Evolutionary conservation across 2,797 vertebrate species (phyloP).

Genomic region (Otolemur crassicaudatus): DNA sequence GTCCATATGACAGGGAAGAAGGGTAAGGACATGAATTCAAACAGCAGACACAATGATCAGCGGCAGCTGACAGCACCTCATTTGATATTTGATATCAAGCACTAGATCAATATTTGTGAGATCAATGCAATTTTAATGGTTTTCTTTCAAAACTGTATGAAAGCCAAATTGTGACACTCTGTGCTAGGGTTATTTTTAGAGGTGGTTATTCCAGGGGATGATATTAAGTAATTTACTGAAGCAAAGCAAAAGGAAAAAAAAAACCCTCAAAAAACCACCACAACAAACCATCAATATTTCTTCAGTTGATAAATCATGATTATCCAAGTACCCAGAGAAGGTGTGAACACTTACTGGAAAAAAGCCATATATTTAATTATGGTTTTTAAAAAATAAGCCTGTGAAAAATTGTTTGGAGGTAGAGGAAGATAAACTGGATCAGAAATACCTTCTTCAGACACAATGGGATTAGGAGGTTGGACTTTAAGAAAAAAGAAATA

Average conservation of each 20-base stretch:
- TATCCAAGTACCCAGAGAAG: slow-evolving; percentile 32
- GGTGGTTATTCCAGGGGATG: slow-evolving; percentile 44
- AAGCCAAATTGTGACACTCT: slow-evolving; percentile 53
- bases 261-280: not conserved
- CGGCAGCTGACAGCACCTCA: slow-evolving; percentile 59
- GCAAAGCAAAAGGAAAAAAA: not conserved
- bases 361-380: slow-evolving; percentile 67
- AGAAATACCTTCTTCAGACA: slow-evolving; percentile 61
- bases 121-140: slow-evolving; percentile 50
- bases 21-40: slow-evolving; percentile 30
- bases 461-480: slow-evolving; percentile 44
- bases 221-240: slow-evolving; percentile 44
- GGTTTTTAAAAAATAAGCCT: slow-evolving; percentile 19
- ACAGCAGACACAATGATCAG: slow-evolving; percentile 52
- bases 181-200: slow-evolving; percentile 64
- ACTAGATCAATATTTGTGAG: slow-evolving; percentile 63
- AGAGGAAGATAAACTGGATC: slow-evolving; percentile 50
- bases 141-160: slow-evolving; percentile 58
- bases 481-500: slow-evolving; percentile 60
- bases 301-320: not conserved
- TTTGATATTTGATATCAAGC: slow-evolving; percentile 67
- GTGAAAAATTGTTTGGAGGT: slow-evolving; percentile 57
- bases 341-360: slow-evolving; percentile 21
- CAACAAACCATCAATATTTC: slow-evolving; percentile 54
- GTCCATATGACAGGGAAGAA: slow-evolving; percentile 43